Evolutionary conservation across 2,113 vertebrate genomes (phyloP), one percentile per base, ranked within the genome.

Genomic region (Helogale parvula): DNA sequence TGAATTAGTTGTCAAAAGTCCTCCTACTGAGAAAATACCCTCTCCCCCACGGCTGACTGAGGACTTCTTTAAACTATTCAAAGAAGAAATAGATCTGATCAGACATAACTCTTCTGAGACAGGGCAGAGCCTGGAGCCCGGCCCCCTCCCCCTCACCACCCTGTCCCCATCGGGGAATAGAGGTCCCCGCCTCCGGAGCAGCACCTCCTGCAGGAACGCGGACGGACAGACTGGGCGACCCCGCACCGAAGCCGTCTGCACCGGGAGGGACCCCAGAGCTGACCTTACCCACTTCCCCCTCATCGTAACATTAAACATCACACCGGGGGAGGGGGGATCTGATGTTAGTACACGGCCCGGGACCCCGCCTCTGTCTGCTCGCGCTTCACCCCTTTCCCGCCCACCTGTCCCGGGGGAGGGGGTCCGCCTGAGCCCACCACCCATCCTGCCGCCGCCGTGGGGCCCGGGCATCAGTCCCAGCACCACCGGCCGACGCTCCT

Each of bases 11-110:
- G 47, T 76, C 33, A 77, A 82, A 52, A 50, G 16, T 57, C 41
- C 81, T 88, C 54, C 47, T 50, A 25, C 23, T 66, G 83, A 83
- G 60, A 77, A 88, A 92, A 88, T 66, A 8, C 38, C 77, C 23
- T 33, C 23, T 66, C 29, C 29, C 29, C 45, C 23, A 3, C 52
- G 3, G 11, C 74, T 69, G 79, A 85, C 25, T 17, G 0, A 13
- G 9, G 14, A n/a, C 41, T 65, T 38, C 10, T 15, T 89, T 14
- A 65, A 94, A 84, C 45, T 23, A 57, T 71, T 82, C 52, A 77
- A 33, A 63, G 33, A 91, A 80, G 33, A 91, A 80, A n/a, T 35
- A 57, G 63, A 25, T 79, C 52, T 65, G 63, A 77, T 5, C 3
- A 52, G 65, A 87, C 50, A 13, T 3, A 8, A 15, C 41, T 41